Percentiles rank a stretch among this genome's conserved stretches.
These are phyloP conservation scores for Cybosia mesomella DNA, from an alignment of 2,888 invertebrate species.

Conservation along the genomic window DNA sequence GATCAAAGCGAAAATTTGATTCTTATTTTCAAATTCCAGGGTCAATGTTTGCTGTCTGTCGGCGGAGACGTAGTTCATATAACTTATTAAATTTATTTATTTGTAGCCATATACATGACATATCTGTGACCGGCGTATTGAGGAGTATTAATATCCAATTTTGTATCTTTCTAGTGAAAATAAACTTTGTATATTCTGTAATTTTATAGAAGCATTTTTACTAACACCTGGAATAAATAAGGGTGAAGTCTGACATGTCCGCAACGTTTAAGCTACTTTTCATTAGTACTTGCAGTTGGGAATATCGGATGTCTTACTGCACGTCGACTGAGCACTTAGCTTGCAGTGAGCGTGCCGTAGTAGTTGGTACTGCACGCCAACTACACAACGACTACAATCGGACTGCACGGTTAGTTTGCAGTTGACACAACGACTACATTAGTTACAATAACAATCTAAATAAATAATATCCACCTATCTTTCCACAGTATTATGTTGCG, in stretches of 20 bases:
- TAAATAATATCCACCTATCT: background rate
- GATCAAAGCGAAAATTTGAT: background rate
- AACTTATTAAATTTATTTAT: constrained; percentile 85
- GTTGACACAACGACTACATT: too few relatives aligned
- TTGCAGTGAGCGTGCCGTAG: too few relatives aligned
- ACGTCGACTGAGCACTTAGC: too few relatives aligned
- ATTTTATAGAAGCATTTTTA: background rate
- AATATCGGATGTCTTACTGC: too few relatives aligned
- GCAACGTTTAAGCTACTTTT: background rate
- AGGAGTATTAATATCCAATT: constrained; percentile 14
- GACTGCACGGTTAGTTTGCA: too few relatives aligned
- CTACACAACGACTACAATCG: too few relatives aligned
- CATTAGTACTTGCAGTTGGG: too few relatives aligned
- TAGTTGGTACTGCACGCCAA: too few relatives aligned
- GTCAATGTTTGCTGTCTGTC: constrained; percentile 97
- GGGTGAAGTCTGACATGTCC: background rate
- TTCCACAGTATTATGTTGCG: background rate
- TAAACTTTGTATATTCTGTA: background rate
- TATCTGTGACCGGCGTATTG: constrained; percentile 48
- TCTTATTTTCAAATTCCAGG: constrained; percentile 87
- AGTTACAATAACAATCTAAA: background rate
- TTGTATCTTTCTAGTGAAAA: background rate
- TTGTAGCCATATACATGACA: constrained; percentile 50
- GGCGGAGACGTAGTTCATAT: constrained; percentile 97
- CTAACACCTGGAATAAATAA: background rate